phyloP scores from a whole-genome alignment of 2,888 invertebrate genomes.

The Lagria hirta region DNA sequence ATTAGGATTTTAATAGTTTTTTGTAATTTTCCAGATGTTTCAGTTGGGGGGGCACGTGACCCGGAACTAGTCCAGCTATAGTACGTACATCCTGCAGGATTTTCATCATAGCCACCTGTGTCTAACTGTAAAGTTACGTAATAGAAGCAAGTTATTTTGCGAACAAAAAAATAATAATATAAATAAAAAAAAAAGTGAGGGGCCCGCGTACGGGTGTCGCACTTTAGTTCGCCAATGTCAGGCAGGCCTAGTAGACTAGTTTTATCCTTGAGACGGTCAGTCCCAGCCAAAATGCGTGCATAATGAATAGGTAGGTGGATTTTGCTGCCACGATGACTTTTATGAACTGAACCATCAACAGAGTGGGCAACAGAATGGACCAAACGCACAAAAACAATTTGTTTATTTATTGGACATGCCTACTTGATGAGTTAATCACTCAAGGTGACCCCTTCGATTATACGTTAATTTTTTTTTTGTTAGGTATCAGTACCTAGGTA shows the following conservation, averaged over 20 bases:
- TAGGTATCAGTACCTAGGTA: not conserved
- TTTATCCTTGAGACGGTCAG: slow-evolving; percentile 53
- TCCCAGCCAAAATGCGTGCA: slow-evolving; percentile 50
- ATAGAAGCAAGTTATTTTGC: slow-evolving; percentile 8
- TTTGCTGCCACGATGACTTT: no score
- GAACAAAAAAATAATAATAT: slow-evolving; percentile 22
- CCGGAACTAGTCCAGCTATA: no score
- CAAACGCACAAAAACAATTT: no score
- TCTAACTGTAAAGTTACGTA: slow-evolving; percentile 17
- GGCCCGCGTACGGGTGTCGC: slow-evolving; percentile 36
- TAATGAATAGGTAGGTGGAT: slow-evolving; percentile 49
- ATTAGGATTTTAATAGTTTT: no score
- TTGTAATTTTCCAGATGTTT: no score
- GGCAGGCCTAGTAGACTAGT: slow-evolving; percentile 46
- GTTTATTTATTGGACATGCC: not conserved
- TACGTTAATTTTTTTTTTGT: no score
- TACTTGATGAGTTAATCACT: not conserved
- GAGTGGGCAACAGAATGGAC: no score
- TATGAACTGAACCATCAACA: no score
- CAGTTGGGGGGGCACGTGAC: no score
- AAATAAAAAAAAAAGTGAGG: no score
- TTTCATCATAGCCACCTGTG: no score
- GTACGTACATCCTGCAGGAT: no score
- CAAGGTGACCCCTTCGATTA: not conserved
- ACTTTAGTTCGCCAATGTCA: slow-evolving; percentile 28